Conservation (phyloP, 2,113 vertebrate genomes). For the Syngnathus floridae region DNA sequence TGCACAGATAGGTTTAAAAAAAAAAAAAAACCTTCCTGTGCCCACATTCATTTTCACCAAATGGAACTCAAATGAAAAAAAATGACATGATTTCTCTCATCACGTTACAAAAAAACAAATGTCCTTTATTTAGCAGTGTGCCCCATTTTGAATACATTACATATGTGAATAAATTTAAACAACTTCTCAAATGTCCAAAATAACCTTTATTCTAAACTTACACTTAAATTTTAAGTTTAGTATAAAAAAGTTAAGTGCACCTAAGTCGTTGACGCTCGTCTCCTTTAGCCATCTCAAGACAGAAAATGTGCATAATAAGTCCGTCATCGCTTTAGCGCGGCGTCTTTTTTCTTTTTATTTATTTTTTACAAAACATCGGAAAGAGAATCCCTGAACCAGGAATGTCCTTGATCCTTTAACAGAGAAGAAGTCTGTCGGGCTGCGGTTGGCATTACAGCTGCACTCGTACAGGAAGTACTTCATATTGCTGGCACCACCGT, state of each 20-base stretch:
- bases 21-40: too few relatives aligned
- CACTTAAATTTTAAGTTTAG: slow-evolving; percentile 74
- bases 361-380: slow-evolving; percentile 67
- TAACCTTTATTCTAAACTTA: slow-evolving; percentile 78
- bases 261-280: slow-evolving; percentile 65
- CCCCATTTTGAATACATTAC: slow-evolving; percentile 6
- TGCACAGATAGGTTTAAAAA: too few relatives aligned
- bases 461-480: slow-evolving; percentile 51
- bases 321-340: slow-evolving; percentile 65
- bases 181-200: slow-evolving; percentile 71
- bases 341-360: slow-evolving; percentile 38
- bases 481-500: slow-evolving; percentile 58
- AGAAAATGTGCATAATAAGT: slow-evolving; percentile 61
- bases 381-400: slow-evolving; percentile 83
- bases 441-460: slow-evolving; percentile 65
- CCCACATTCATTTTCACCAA: not conserved
- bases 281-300: slow-evolving; percentile 74
- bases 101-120: slow-evolving; percentile 10
- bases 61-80: not conserved
- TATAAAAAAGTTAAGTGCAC: slow-evolving; percentile 77
- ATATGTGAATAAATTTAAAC: slow-evolving; percentile 28
- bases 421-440: slow-evolving; percentile 64
- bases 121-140: slow-evolving; percentile 10
- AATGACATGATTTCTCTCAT: not conserved
- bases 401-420: slow-evolving; percentile 71